phyloP scores from a whole-genome alignment of 2,113 vertebrate genomes.

The Ancistrus triradiatus region DNA sequence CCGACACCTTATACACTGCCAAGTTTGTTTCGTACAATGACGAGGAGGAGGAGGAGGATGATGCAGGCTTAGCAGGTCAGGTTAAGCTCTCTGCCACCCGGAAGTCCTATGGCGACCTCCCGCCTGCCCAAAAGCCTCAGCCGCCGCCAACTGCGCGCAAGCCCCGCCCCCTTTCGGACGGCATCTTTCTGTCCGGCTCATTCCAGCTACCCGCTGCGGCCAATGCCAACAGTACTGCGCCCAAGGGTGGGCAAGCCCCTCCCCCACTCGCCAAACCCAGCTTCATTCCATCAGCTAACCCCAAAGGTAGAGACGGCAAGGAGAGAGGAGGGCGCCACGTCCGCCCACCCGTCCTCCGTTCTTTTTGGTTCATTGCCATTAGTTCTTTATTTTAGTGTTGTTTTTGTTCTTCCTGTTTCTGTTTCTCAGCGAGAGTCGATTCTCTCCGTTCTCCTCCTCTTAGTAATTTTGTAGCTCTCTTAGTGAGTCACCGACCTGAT shows the following conservation, averaged over 20 bases:
- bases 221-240: slow-evolving; percentile 92
- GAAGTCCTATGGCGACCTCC: slow-evolving; percentile 87
- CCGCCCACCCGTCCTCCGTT: slow-evolving; percentile 51
- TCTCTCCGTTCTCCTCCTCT: slow-evolving; percentile 42
- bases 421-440: slow-evolving; percentile 39
- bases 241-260: slow-evolving; percentile 68
- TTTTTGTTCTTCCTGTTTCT: slow-evolving; percentile 33
- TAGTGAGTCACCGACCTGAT: slow-evolving; percentile 38
- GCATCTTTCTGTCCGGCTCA: slow-evolving; percentile 90
- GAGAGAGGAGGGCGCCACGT: slow-evolving; percentile 44
- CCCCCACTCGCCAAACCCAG: slow-evolving; percentile 79
- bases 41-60: slow-evolving; percentile 76
- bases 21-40: slow-evolving; percentile 92
- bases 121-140: slow-evolving; percentile 66
- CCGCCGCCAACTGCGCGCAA: slow-evolving; percentile 68
- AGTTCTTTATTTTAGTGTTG: slow-evolving; percentile 26
- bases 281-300: slow-evolving; percentile 69
- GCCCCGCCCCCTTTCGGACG: slow-evolving; percentile 80
- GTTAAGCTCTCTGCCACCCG: slow-evolving; percentile 82
- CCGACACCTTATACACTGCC: slow-evolving; percentile 97
- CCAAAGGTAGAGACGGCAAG: slow-evolving; percentile 80
- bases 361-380: slow-evolving; percentile 40
- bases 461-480: slow-evolving; percentile 38
- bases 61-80: slow-evolving; percentile 88
- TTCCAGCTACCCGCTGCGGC: slow-evolving; percentile 82